Base-by-base conservation (phyloP, 2,113 vertebrate species). In the Mugil cephalus region DNA sequence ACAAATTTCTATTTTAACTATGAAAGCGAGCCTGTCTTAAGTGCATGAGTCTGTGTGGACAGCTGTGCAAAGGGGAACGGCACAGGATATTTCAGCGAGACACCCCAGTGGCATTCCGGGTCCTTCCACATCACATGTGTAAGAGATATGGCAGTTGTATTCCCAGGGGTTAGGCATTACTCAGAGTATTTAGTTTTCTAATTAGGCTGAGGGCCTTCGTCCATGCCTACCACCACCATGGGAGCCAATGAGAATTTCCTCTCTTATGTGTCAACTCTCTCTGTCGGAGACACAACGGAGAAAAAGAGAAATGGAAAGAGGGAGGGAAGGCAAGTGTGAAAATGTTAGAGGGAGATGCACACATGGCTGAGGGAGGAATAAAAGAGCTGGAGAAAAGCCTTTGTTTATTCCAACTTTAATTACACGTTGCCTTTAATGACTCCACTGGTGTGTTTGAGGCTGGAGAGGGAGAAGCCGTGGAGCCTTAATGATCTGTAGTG, bases 1-100 rank as follows among this genome's bases (percentile, higher is more conserved):
- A 98, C 97, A 98, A 96, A 98, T 98, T 97, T 98, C 96, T 98
- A 96, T 98, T 99, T 99, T 98, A 95, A 97, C 97, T 97, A 96
- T 97, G 97, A 98, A 98, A 97, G 96, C 92, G 81, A 94, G 94
- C 92, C 93, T 94, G 95, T 94, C 93, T 95, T 90, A 95, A 96
- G 95, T 95, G 94, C 95, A 94, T 90, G 95, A 88, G 94, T 95
- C 94, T 93, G 94, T 93, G 93, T 94, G 94, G 97, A 97, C 98
- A 99, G 97, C 96, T 98, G 95, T 97, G 96, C 96, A 96, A 96
- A 93, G 94, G 84, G 81, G 94, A 90, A 91, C 91, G 86, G 95
- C 93, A 94, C 95, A 95, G 96, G 96, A 95, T 96, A 95, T 97
- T 96, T 97, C 96, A 96, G 96, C 94, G 93, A 95, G 96, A 96